A percentile compares a stretch with the other conserved stretches of the same genome.
Conservation (phyloP, 2,113 vertebrate species). For the Lophius piscatorius region DNA sequence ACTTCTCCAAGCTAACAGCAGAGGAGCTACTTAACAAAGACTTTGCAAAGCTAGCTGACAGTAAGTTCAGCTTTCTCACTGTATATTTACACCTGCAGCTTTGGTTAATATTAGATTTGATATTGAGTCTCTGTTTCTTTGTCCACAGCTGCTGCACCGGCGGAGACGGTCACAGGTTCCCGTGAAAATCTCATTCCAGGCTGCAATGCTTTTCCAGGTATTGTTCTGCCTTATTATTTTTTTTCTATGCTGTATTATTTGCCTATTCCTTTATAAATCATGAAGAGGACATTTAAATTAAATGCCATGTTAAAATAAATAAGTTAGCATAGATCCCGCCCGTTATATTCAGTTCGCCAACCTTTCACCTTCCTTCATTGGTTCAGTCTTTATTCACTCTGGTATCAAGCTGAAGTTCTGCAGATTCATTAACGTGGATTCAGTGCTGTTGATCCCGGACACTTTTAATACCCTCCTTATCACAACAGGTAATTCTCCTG, state of each 20-base stretch:
- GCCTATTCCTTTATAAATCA: too few relatives aligned
- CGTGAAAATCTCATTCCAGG: conserved; percentile 87
- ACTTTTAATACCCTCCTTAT: conserved; percentile 87
- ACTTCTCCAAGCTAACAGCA: conserved; percentile 97
- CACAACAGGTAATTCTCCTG: conserved; percentile 82
- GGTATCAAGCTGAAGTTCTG: conserved; percentile 81
- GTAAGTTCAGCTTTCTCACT: conserved; percentile 71
- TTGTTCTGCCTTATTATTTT: background rate
- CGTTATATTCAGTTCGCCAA: background rate
- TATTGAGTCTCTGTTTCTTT: conserved; percentile 31
- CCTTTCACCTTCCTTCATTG: conserved; percentile 40
- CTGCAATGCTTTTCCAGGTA: conserved; percentile 88
- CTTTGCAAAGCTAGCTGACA: conserved; percentile 92
- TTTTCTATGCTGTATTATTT: too few relatives aligned
- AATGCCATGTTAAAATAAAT: too few relatives aligned
- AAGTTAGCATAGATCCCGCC: too few relatives aligned
- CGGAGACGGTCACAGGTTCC: conserved; percentile 83
- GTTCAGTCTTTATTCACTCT: conserved; percentile 36
- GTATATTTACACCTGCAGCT: background rate
- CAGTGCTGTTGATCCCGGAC: conserved; percentile 83
- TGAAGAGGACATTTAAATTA: background rate
- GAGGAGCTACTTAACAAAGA: conserved; percentile 98
- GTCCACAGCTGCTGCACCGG: conserved; percentile 79
- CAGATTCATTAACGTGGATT: conserved; percentile 79
- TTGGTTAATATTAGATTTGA: background rate